phyloP scores from a whole-genome alignment of 2,888 invertebrate genomes.

The Patella caerulea region DNA sequence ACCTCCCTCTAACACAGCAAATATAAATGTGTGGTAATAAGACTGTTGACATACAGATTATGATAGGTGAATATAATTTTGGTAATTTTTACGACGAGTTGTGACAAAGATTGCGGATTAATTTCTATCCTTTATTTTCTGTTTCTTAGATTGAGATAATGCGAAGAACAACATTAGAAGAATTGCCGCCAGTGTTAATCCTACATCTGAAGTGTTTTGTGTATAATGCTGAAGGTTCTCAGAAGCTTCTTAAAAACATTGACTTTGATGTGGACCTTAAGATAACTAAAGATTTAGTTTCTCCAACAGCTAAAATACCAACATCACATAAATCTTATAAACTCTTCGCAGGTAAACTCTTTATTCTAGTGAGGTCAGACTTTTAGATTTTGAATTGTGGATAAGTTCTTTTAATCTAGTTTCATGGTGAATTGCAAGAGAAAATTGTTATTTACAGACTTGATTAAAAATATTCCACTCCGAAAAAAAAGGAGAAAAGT shows the following conservation, averaged over 20 bases:
- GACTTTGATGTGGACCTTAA: conserved; percentile 82
- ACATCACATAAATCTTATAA: conserved; percentile 89
- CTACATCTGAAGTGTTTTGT: conserved; percentile 93
- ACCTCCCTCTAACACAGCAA: no score
- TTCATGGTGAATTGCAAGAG: no score
- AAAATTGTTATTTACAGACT: no score
- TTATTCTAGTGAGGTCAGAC: conserved; percentile 15
- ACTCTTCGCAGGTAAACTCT: conserved; percentile 81
- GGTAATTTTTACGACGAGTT: no score
- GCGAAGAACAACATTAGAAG: conserved; percentile 90
- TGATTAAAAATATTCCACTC: no score
- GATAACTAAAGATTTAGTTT: conserved; percentile 86
- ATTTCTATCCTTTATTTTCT: no score
- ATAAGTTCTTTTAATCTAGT: no score
- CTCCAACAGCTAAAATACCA: conserved; percentile 79
- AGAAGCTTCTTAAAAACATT: conserved; percentile 91
- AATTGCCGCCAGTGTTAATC: conserved; percentile 89
- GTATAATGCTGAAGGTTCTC: conserved; percentile 86
- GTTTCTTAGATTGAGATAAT: conserved; percentile 78
- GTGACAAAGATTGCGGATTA: no score
- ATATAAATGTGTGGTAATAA: no score
- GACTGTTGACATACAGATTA: no score
- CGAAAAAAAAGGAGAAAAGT: not conserved
- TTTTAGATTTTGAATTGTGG: not conserved
- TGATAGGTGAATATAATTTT: no score